Percentiles rank a stretch among this genome's conserved stretches.
Conservation (phyloP, 2,888 invertebrate genomes). For the Sinelater perroti region DNA sequence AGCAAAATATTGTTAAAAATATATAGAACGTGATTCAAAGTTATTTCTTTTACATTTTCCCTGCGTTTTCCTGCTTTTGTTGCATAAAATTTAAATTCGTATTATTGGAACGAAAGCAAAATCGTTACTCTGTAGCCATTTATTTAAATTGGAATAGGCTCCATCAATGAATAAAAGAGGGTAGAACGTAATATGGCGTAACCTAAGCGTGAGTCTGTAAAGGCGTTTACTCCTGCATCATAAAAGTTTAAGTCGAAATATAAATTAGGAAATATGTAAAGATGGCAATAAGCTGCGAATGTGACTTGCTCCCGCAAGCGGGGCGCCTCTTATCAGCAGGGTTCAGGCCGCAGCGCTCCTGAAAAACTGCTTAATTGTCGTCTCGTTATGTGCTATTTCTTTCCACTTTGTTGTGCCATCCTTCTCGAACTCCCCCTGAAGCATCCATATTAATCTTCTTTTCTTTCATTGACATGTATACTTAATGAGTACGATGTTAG, state of each 20-base stretch:
- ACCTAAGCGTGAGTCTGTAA: constrained; percentile 4
- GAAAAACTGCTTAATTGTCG: constrained; percentile 47
- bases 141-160: constrained; percentile 15
- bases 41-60: too few species aligned
- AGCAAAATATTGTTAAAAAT: too few species aligned
- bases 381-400: constrained; percentile 34
- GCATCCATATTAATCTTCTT: constrained; percentile 48
- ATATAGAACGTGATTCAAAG: too few species aligned
- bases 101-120: neutral
- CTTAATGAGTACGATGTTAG: constrained; percentile 49
- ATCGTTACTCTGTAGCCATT: neutral
- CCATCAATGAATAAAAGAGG: constrained; percentile 12
- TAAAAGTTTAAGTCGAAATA: constrained; percentile 30
- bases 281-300: constrained; percentile 32
- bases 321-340: constrained; percentile 39
- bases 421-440: constrained; percentile 31
- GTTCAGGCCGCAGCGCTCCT: constrained; percentile 39
- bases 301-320: constrained; percentile 25
- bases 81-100: too few species aligned
- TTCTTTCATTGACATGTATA: constrained; percentile 49
- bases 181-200: constrained; percentile 7
- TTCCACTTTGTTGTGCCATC: constrained; percentile 23
- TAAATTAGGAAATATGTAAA: constrained; percentile 36
- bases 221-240: constrained; percentile 26
- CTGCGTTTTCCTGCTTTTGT: too few species aligned